phyloP scores from a whole-genome alignment of 2,888 invertebrate genomes.

The Oxytorus armatus region DNA sequence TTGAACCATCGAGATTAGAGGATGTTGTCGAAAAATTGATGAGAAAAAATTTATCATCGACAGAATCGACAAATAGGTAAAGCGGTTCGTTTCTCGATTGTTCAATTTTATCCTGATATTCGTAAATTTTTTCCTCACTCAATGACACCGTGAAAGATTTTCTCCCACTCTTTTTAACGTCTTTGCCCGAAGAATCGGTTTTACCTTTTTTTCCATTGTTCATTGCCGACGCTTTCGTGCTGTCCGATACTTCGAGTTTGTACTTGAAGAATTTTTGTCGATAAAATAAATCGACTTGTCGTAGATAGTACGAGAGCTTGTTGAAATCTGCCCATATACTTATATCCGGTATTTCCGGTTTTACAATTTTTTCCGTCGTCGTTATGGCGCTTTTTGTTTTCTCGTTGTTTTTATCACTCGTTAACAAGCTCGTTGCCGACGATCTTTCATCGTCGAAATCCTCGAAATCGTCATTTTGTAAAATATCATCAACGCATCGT shows the following conservation, averaged over 20 bases:
- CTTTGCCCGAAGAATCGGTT: constrained; percentile 20
- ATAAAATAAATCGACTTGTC: constrained; percentile 72
- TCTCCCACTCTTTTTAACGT: constrained; percentile 33
- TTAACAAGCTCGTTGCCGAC: neutral
- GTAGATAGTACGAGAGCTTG: constrained; percentile 70
- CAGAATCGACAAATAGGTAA: constrained; percentile 75
- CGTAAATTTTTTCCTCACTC: constrained; percentile 17
- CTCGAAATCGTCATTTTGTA: constrained; percentile 19
- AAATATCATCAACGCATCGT: constrained; percentile 46
- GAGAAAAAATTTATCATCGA: constrained; percentile 72
- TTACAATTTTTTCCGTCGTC: constrained; percentile 5
- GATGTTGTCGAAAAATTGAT: constrained; percentile 66
- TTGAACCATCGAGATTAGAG: neutral
- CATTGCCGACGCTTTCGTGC: neutral
- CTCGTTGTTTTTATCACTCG: neutral
- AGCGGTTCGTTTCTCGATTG: constrained; percentile 71
- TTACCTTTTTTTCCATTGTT: constrained; percentile 31
- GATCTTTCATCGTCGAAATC: constrained; percentile 12
- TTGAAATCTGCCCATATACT: constrained; percentile 76
- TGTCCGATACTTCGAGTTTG: constrained; percentile 61
- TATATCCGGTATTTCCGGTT: constrained; percentile 49
- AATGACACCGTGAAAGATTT: neutral
- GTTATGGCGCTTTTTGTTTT: neutral
- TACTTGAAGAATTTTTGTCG: constrained; percentile 72
- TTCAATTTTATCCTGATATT: constrained; percentile 53